Evolutionary conservation across 2,113 vertebrate species (phyloP), one percentile per base, ranked within the genome.

Genomic region (Cynoglossus semilaevis): DNA sequence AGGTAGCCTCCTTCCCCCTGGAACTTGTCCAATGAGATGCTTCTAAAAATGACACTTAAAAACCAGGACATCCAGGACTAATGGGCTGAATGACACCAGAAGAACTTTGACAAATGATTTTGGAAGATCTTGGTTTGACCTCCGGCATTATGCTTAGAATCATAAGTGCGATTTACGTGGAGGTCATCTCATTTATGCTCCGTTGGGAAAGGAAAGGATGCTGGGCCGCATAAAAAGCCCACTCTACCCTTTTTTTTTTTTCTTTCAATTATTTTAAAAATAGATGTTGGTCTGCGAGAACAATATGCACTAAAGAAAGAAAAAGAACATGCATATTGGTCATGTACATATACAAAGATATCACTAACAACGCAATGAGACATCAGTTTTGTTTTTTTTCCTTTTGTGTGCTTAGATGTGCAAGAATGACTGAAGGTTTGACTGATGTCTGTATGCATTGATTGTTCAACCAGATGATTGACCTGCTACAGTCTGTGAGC

Each of bases 321-420:
- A 87, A 85, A 88, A 87, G 74, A 89, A 88, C 82, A 89, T 88
- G 88, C 84, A 88, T 85, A 88, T 79, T 87, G 85, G 82, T 87
- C 85, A 87, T 90, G 85, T 87, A 89, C 87, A 86, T 87, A 87
- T 86, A 88, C 87, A 87, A 88, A 91, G 85, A 90, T 85, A 87
- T 91, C 88, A 90, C 88, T 88, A 87, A 90, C 88, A 29, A 80
- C 80, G 82, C 81, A 88, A 86, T 63, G 84, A 89, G 87, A 83
- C 84, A 81, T 88, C 77, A 55, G 67, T 70, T 76, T 36, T n/a
- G n/a, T 18, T 15, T 44, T 0, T 16, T 61, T 48, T 52, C 60
- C 67, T 17, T 56, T 69, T 63, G 37, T 75, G 62, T 83, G 82
- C 70, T 84, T 85, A 72, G 67, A 48, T 76, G 84, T 80, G 77